Conservation (phyloP, 2,797 vertebrate genomes). For the Muscicapa comitata region DNA sequence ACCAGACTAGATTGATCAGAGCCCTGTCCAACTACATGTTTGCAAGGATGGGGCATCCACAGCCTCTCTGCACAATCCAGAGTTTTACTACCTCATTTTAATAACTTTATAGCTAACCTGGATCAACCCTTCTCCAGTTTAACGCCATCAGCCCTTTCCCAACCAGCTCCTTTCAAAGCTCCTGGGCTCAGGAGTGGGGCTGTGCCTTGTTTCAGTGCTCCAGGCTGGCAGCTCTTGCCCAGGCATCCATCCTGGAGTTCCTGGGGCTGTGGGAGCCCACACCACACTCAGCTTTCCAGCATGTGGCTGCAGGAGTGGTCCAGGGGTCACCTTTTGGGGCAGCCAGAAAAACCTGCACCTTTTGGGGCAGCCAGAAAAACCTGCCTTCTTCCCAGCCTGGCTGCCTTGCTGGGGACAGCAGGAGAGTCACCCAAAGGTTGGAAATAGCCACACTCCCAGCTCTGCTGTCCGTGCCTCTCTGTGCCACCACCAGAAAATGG, state of each 20-base stretch:
- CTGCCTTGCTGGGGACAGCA: not conserved
- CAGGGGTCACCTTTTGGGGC: not conserved
- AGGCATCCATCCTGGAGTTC: not conserved
- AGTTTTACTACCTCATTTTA: not conserved
- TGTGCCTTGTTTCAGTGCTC: accelerated
- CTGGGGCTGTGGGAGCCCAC: not conserved
- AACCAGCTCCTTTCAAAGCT: not conserved
- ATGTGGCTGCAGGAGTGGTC: accelerated
- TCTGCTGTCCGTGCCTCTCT: accelerated
- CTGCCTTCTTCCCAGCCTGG: not conserved
- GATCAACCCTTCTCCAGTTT: not conserved
- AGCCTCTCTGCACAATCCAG: not conserved
- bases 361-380: not conserved
- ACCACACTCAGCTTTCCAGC: not conserved
- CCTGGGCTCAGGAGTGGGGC: not conserved
- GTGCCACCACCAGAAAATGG: not conserved
- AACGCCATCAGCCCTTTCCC: not conserved
- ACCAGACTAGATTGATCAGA: not conserved
- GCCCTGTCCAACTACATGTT: not conserved
- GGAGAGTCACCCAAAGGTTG: not conserved
- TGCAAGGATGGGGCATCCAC: not conserved
- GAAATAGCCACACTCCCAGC: accelerated
- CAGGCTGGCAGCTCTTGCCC: not conserved
- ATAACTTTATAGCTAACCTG: not conserved
- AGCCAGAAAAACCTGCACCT: too few relatives aligned